Evolutionary conservation across 2,113 vertebrate species (phyloP), one percentile per base, ranked within the genome.

Genomic region (Mastomys natalensis): DNA sequence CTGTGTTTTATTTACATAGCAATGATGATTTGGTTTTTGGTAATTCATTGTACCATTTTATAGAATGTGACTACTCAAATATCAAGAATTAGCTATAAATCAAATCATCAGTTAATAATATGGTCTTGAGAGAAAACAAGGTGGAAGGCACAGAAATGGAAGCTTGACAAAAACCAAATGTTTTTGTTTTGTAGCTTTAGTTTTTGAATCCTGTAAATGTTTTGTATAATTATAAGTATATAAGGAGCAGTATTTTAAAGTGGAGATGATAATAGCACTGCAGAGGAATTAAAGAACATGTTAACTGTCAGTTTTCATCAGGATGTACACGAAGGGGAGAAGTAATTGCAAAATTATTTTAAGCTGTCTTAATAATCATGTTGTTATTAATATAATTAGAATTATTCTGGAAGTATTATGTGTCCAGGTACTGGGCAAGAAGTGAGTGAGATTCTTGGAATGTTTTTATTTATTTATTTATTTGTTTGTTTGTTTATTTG

Each of bases 161-260:
- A 94, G 55, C 29, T 94, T 82, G 24, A 55, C 66, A 77, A 70
- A 94, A 94, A 80, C 40, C 40, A 64, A 90, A 85, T 43, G 21
- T 34, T 89, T 88, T 62, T 72, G 85, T 91, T 93, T 95, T 93
- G 34, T 95, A 91, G 89, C 73, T 84, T 95, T 96, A 96, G 89
- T 45, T 90, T 93, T 96, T 82, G 64, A 91, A 77, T 94, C 40
- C n/a, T 97, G 90, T 96, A 64, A 95, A 95, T 97, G 87, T 93
- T 93, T 96, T 64, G 90, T 96, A 77, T 94, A 93, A 94, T 94
- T 90, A 84, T 80, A 93, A 93, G 73, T 94, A 74, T 88, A 89
- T 96, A 90, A 94, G 76, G 76, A 94, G 48, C 26, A 92, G 37
- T 96, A 82, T 73, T 70, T 93, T 89, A 95, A 94, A 94, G 64